These are phyloP conservation scores for Labia minor DNA, from an alignment of 2,888 invertebrate species.

Conservation along the genomic window DNA sequence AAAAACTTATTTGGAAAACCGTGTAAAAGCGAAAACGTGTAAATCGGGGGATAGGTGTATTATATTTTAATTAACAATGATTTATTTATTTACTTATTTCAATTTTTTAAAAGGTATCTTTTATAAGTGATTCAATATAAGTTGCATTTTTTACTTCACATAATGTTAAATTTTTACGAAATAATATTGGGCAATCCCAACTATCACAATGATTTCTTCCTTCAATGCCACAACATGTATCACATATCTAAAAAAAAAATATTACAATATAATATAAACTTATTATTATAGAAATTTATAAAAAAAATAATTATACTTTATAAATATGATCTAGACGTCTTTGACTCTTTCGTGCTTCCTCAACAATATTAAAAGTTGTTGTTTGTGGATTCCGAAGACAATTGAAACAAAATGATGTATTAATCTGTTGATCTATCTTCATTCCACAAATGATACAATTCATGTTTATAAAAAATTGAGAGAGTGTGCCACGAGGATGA, in stretches of 20 bases:
- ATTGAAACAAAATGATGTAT: neutral
- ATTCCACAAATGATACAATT: neutral
- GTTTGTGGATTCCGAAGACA: neutral
- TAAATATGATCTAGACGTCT: neutral
- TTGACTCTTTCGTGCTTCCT: neutral
- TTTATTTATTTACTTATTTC: too few relatives aligned
- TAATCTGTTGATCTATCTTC: neutral
- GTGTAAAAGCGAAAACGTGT: too few relatives aligned
- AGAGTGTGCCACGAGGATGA: neutral
- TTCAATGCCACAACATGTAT: neutral
- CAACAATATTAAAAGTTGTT: neutral
- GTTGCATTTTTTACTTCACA: neutral
- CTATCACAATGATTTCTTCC: slow-evolving; percentile 1
- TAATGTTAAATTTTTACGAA: neutral
- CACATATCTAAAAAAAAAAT: neutral
- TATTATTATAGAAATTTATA: neutral
- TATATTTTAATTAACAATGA: too few relatives aligned
- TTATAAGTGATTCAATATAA: neutral
- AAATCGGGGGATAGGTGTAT: too few relatives aligned
- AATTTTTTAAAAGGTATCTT: neutral
- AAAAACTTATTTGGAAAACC: too few relatives aligned
- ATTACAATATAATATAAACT: neutral
- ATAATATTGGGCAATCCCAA: neutral
- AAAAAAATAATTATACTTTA: neutral
- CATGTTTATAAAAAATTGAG: neutral